Conservation (phyloP, 2,113 vertebrate genomes). For the Pelvicachromis taeniatus region DNA sequence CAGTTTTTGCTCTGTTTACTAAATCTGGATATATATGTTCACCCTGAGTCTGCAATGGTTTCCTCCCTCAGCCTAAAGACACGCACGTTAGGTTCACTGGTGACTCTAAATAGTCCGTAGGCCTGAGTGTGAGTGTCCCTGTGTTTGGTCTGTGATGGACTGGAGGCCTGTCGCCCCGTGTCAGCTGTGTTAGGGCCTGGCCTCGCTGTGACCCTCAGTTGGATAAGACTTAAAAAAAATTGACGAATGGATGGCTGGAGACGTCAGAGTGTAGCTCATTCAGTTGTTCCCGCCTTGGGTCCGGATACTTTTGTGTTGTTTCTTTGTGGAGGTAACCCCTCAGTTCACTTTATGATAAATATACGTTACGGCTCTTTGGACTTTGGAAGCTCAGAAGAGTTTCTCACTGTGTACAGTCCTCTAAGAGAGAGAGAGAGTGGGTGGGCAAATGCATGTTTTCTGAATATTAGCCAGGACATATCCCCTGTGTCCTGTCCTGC, state of each 20-base stretch:
- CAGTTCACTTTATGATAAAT: background rate
- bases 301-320: background rate
- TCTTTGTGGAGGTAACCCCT: background rate
- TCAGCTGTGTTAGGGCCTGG: background rate
- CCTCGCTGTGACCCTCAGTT: accelerated
- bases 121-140: background rate
- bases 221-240: background rate
- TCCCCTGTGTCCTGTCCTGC: background rate
- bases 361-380: background rate
- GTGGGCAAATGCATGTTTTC: background rate
- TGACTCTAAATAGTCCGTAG: background rate
- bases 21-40: background rate
- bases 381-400: background rate
- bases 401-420: background rate
- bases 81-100: background rate
- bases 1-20: accelerated
- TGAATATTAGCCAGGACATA: background rate
- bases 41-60: background rate
- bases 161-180: background rate
- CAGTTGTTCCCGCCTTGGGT: background rate
- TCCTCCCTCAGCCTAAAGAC: background rate
- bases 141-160: background rate
- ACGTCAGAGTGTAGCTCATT: background rate
- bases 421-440: background rate
- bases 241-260: accelerated